phyloP scores from a whole-genome alignment of 2,888 invertebrate species.

The Eurytoma adleriae region DNA sequence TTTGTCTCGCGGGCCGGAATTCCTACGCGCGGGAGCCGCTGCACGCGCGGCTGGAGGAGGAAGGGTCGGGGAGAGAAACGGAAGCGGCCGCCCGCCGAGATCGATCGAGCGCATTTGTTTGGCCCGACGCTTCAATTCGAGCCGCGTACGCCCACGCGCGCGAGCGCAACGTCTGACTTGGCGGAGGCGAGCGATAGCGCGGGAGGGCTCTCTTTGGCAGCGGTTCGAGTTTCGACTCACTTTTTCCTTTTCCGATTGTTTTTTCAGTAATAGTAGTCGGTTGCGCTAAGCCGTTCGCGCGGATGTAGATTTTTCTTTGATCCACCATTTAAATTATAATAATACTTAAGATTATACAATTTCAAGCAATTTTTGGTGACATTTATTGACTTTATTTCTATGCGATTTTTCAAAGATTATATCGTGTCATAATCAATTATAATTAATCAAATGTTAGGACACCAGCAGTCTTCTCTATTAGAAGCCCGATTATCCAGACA shows the following conservation, averaged over 20 bases:
- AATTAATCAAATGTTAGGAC: too few species aligned
- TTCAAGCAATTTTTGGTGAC: too few species aligned
- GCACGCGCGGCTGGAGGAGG: neutral
- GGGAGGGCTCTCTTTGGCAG: neutral
- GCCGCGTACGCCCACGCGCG: neutral
- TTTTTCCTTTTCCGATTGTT: neutral
- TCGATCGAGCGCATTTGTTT: constrained; percentile 36
- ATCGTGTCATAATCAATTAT: too few species aligned
- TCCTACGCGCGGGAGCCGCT: neutral
- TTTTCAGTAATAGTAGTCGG: neutral
- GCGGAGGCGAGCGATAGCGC: neutral
- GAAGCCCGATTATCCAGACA: too few species aligned
- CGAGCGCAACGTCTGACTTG: neutral
- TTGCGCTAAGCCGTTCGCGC: neutral
- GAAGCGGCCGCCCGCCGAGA: constrained; percentile 18
- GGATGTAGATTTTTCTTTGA: too few species aligned
- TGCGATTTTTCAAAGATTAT: too few species aligned
- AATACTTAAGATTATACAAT: too few species aligned
- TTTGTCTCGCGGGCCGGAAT: neutral
- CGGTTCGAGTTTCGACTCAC: neutral
- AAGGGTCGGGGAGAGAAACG: neutral
- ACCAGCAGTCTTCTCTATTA: too few species aligned
- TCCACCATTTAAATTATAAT: too few species aligned
- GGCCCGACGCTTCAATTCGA: constrained; percentile 12
- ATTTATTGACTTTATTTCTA: too few species aligned